Percentiles rank a stretch among this genome's conserved stretches.
phyloP scores from a whole-genome alignment of 2,113 vertebrate genomes.

The Mirounga angustirostris region DNA sequence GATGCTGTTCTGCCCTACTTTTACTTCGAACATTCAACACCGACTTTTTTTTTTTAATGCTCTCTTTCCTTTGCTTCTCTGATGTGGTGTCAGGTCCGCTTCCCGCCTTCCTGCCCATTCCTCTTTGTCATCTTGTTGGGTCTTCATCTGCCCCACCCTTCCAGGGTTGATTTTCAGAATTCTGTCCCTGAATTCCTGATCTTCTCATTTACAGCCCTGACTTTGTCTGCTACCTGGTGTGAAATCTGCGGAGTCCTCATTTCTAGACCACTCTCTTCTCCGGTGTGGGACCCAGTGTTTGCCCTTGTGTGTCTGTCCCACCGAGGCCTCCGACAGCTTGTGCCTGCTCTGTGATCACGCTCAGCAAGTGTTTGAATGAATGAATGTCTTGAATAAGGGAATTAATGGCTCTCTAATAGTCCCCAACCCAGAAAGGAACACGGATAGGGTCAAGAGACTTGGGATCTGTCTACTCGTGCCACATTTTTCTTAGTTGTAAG shows the following conservation, averaged over 20 bases:
- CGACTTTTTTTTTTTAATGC: background rate
- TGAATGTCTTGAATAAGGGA: background rate
- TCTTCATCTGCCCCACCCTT: background rate
- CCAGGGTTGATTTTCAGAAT: background rate
- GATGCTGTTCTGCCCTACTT: constrained; percentile 1
- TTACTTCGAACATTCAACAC: constrained; percentile 1
- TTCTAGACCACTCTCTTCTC: background rate
- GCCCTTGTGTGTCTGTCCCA: background rate
- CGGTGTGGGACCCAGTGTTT: background rate
- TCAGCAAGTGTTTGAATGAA: background rate
- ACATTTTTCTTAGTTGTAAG: background rate
- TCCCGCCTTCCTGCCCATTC: background rate
- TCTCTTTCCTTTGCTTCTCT: background rate
- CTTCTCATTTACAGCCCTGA: background rate
- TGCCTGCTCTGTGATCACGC: background rate
- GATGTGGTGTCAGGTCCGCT: background rate
- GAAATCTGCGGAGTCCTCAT: background rate
- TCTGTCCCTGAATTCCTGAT: constrained; percentile 38
- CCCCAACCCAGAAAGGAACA: background rate
- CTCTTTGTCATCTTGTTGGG: background rate
- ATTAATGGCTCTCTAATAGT: background rate
- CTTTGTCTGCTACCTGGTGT: background rate
- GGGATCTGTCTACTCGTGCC: background rate
- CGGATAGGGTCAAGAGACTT: background rate
- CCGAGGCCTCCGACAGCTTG: background rate